Evolutionary conservation across 2,113 vertebrate species (phyloP).

Genomic region (Octodon degus): DNA sequence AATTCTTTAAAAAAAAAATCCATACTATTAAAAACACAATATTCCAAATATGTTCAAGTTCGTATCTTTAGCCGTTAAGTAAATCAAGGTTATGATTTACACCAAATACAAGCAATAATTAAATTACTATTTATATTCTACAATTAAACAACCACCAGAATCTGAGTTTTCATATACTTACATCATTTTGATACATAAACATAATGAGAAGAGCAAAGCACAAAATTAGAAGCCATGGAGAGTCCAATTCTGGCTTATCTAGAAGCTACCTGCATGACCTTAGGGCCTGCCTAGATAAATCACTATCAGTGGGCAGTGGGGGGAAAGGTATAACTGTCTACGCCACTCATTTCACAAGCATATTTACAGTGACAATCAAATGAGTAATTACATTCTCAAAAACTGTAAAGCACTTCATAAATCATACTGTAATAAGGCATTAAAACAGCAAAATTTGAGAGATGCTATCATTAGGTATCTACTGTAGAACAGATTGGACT

Average conservation of each 20-base stretch:
- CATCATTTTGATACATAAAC: conserved; percentile 34
- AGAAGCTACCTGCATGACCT: background rate
- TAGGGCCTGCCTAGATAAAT: conserved; percentile 34
- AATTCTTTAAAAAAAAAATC: conserved; percentile 42
- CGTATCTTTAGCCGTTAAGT: conserved; percentile 33
- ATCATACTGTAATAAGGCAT: conserved; percentile 1
- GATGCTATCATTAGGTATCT: background rate
- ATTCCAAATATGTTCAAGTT: conserved; percentile 48
- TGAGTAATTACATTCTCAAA: conserved; percentile 16
- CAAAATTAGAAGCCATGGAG: conserved; percentile 20
- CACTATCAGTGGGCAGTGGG: background rate
- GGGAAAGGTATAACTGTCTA: background rate
- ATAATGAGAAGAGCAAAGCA: conserved; percentile 7
- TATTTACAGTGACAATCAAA: conserved; percentile 46
- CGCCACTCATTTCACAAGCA: background rate
- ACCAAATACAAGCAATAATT: conserved; percentile 44
- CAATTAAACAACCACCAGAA: conserved; percentile 65
- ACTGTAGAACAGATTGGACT: background rate
- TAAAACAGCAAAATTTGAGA: conserved; percentile 30
- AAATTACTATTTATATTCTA: conserved; percentile 67
- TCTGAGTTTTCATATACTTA: conserved; percentile 36
- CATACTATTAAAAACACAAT: conserved; percentile 26
- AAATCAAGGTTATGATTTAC: conserved; percentile 50
- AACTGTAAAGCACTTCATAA: conserved; percentile 15
- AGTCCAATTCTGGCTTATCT: conserved; percentile 30